Evolutionary conservation across 2,797 vertebrate species (phyloP).

Genomic region (Amniataba percoides): DNA sequence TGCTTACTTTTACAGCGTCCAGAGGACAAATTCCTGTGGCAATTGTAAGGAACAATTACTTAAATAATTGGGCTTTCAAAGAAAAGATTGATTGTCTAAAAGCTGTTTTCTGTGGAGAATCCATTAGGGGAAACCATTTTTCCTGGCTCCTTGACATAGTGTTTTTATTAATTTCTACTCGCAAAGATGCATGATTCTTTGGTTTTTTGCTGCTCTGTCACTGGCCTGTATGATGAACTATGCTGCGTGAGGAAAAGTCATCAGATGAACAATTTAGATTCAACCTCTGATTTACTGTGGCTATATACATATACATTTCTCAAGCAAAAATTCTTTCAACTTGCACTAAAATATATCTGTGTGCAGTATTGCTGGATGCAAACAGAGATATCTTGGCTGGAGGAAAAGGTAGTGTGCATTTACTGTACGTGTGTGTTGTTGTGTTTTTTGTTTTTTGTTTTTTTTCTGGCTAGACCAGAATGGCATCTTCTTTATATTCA

Average conservation of each 20-base stretch:
- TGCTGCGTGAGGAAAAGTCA: slow-evolving; percentile 72
- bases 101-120: slow-evolving; percentile 89
- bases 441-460: neutral
- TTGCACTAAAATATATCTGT: slow-evolving; percentile 36
- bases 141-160: slow-evolving; percentile 86
- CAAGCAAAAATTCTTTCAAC: slow-evolving; percentile 37
- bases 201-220: slow-evolving; percentile 77
- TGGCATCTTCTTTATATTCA: slow-evolving; percentile 68
- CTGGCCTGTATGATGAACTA: slow-evolving; percentile 80
- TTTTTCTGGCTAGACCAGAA: slow-evolving; percentile 40
- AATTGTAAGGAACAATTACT: slow-evolving; percentile 89
- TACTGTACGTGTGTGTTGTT: neutral
- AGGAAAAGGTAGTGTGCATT: slow-evolving; percentile 12
- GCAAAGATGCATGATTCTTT: slow-evolving; percentile 87
- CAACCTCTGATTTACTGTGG: slow-evolving; percentile 79
- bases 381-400: slow-evolving; percentile 36
- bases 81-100: slow-evolving; percentile 89
- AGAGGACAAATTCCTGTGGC: slow-evolving; percentile 87
- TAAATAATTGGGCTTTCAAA: slow-evolving; percentile 89
- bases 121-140: slow-evolving; percentile 89
- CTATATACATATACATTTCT: slow-evolving; percentile 67
- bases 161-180: slow-evolving; percentile 89
- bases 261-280: slow-evolving; percentile 83
- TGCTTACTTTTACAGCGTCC: slow-evolving; percentile 84
- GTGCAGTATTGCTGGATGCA: slow-evolving; percentile 12